A percentile compares a stretch with the other conserved stretches of the same genome.
Conservation (phyloP, 2,113 vertebrate species). For the Spea multiplicata region DNA sequence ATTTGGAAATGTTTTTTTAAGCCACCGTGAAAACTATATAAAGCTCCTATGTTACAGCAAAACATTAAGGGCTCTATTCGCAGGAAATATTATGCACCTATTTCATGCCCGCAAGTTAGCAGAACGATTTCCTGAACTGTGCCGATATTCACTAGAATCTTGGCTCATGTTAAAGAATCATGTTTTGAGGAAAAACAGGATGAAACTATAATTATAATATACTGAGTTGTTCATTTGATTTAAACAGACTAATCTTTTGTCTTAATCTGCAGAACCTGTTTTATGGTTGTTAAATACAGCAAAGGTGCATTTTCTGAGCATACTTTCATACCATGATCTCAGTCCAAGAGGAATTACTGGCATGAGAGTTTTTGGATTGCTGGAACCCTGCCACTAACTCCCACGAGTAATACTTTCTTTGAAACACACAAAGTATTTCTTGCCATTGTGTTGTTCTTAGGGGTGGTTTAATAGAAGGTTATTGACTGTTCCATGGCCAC, state of each 20-base stretch:
- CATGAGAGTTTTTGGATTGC: constrained; percentile 2
- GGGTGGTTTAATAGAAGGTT: no score
- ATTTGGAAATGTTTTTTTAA: constrained; percentile 33
- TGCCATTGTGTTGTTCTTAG: constrained; percentile 6
- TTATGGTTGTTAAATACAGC: constrained; percentile 16
- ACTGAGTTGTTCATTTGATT: constrained; percentile 11
- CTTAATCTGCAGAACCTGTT: constrained; percentile 12
- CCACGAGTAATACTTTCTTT: constrained; percentile 10
- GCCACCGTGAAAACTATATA: constrained; percentile 42
- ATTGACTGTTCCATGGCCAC: no score
- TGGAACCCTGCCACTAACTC: constrained; percentile 9
- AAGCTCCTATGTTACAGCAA: constrained; percentile 34
- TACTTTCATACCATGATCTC: background rate
- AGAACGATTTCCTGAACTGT: constrained; percentile 31
- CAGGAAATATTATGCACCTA: constrained; percentile 41
- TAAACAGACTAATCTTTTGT: constrained; percentile 34
- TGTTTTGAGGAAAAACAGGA: constrained; percentile 34
- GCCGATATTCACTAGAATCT: constrained; percentile 35
- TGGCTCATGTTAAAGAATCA: constrained; percentile 16
- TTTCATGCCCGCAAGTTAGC: constrained; percentile 36
- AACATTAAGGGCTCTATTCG: constrained; percentile 40
- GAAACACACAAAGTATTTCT: background rate
- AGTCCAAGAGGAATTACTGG: constrained; percentile 9
- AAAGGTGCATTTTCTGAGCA: background rate
- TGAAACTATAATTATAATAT: constrained; percentile 25